Conservation (phyloP, 2,888 invertebrate species). For the Coronaproctus castanopsis region DNA sequence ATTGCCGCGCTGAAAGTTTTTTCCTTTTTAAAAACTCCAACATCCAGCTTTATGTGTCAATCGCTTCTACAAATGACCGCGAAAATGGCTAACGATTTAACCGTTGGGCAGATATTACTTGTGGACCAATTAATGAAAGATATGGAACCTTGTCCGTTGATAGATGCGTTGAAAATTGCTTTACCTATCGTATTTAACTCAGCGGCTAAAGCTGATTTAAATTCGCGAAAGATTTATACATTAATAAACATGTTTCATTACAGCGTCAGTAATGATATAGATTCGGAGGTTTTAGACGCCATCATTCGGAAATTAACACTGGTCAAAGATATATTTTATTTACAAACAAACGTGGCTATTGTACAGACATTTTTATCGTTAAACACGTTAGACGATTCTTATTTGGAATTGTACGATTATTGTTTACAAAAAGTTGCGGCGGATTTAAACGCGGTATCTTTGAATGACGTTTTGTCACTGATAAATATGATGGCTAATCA, state of each 20-base stretch:
- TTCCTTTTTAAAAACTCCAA: constrained; percentile 35
- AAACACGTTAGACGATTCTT: constrained; percentile 28
- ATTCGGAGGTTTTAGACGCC: neutral
- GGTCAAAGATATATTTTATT: neutral
- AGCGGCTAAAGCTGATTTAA: constrained; percentile 36
- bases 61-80: constrained; percentile 41
- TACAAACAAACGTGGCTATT: neutral
- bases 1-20: constrained; percentile 39
- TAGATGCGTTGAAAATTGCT: constrained; percentile 41
- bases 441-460: constrained; percentile 16
- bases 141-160: constrained; percentile 34
- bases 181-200: constrained; percentile 45
- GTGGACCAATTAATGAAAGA: constrained; percentile 36
- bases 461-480: constrained; percentile 32
- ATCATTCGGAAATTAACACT: neutral
- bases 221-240: neutral
- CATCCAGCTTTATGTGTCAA: constrained; percentile 37
- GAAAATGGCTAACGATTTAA: constrained; percentile 37
- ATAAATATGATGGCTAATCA: constrained; percentile 31
- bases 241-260: neutral
- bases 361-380: constrained; percentile 34
- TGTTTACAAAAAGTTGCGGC: constrained; percentile 28
- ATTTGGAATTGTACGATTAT: constrained; percentile 33
- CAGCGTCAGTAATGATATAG: neutral
- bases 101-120: constrained; percentile 39